These are phyloP conservation scores for Tragelaphus eurycerus DNA, from an alignment of 2,797 vertebrate species.

Conservation along the genomic window DNA sequence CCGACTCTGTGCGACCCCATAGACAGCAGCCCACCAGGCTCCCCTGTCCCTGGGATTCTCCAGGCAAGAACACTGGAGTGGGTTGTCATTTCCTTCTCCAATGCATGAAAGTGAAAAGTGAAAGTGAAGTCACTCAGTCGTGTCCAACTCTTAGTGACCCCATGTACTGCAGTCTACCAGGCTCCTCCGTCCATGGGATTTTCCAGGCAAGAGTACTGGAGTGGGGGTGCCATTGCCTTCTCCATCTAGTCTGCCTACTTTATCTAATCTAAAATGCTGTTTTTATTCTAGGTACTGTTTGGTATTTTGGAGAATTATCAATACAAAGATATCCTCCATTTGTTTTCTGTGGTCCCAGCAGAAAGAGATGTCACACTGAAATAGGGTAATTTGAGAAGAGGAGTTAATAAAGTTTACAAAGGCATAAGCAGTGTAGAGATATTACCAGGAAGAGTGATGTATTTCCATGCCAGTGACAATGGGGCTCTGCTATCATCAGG, in stretches of 20 bases:
- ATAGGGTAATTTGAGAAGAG: background rate
- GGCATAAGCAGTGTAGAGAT: too few relatives aligned
- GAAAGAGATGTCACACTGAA: background rate
- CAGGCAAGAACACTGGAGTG: too few relatives aligned
- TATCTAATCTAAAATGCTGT: background rate
- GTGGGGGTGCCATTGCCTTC: too few relatives aligned
- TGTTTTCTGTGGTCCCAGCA: background rate
- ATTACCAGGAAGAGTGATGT: background rate
- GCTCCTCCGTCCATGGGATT: too few relatives aligned
- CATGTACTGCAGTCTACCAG: too few relatives aligned
- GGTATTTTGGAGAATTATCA: background rate
- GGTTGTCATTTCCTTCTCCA: too few relatives aligned
- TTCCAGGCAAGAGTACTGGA: too few relatives aligned
- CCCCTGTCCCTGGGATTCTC: too few relatives aligned
- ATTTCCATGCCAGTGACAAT: background rate
- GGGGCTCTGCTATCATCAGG: background rate
- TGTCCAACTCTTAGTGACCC: too few relatives aligned
- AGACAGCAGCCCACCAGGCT: too few relatives aligned
- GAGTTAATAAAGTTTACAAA: background rate
- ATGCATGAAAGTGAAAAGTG: too few relatives aligned
- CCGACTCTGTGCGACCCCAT: accelerated
- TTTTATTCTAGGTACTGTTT: background rate
- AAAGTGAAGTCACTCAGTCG: accelerated
- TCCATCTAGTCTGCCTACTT: background rate
- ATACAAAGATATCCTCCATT: background rate